These are phyloP conservation scores for Otus scops DNA, from an alignment of 2,797 vertebrate genomes.

Conservation along the genomic window DNA sequence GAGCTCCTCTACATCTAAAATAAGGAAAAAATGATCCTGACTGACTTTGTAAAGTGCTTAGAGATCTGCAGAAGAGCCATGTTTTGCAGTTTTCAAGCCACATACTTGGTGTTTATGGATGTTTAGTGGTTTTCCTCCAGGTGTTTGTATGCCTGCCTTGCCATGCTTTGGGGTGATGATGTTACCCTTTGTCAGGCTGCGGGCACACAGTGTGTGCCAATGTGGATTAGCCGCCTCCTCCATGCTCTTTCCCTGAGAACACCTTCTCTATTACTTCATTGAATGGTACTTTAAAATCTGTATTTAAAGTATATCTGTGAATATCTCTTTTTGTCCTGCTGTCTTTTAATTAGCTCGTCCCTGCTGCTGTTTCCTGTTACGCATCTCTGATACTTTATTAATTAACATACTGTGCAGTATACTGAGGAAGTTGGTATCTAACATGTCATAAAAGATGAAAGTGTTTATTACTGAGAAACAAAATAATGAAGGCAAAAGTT, in stretches of 20 bases:
- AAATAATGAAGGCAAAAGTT: constrained; percentile 18
- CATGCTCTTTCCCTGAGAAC: not conserved
- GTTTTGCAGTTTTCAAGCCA: accelerated
- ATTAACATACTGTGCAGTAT: not conserved
- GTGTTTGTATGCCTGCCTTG: not conserved
- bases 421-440: not conserved
- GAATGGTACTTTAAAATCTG: not conserved
- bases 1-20: not conserved
- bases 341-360: constrained; percentile 38
- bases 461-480: not conserved
- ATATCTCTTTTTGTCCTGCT: not conserved
- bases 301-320: not conserved
- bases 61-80: not conserved
- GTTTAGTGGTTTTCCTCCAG: not conserved
- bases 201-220: accelerated
- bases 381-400: constrained; percentile 8
- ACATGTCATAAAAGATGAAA: constrained; percentile 16
- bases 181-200: not conserved
- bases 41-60: not conserved
- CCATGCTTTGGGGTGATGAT: accelerated
- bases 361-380: not conserved
- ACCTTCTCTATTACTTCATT: not conserved
- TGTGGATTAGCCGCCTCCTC: not conserved
- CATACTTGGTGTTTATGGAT: accelerated
- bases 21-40: not conserved